phyloP scores from a whole-genome alignment of 2,888 invertebrate genomes.

The Cantharis rustica region DNA sequence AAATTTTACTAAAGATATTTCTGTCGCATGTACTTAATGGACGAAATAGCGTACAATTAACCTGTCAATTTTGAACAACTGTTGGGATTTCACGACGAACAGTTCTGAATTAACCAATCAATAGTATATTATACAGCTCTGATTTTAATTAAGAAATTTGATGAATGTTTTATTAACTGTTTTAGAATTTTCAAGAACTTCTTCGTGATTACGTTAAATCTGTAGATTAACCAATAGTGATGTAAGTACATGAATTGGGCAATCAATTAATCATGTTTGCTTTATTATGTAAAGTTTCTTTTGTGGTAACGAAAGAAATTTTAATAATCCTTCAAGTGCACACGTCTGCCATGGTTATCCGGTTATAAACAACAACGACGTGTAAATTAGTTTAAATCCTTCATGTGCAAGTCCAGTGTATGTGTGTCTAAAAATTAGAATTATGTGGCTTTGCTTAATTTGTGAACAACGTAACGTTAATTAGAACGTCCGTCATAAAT shows the following conservation, averaged over 20 bases:
- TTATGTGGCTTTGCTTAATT: conserved; percentile 41
- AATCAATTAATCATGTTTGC: not conserved
- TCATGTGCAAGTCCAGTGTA: conserved; percentile 9
- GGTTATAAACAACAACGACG: not conserved
- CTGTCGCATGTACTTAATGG: not conserved
- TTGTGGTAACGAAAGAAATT: not conserved
- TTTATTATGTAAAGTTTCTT: not conserved
- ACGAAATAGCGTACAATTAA: not conserved
- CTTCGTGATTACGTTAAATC: not conserved
- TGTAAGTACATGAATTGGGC: not conserved
- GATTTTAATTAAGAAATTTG: not conserved
- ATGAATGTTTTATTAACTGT: not conserved
- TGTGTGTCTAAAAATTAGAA: conserved; percentile 39
- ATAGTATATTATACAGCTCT: not conserved
- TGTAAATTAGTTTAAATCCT: conserved; percentile 19
- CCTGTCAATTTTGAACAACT: conserved; percentile 1
- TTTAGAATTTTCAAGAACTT: not conserved
- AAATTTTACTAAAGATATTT: not conserved
- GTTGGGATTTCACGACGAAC: not conserved
- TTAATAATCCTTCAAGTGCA: not conserved
- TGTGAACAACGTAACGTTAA: conserved; percentile 41
- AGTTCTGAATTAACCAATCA: not conserved
- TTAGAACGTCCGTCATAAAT: conserved; percentile 45
- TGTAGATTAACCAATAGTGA: not conserved
- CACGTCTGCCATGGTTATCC: not conserved